A percentile compares a stretch with the other conserved stretches of the same genome.
These are phyloP conservation scores for Pandemis corylana DNA, from an alignment of 2,888 invertebrate species.

Conservation along the genomic window DNA sequence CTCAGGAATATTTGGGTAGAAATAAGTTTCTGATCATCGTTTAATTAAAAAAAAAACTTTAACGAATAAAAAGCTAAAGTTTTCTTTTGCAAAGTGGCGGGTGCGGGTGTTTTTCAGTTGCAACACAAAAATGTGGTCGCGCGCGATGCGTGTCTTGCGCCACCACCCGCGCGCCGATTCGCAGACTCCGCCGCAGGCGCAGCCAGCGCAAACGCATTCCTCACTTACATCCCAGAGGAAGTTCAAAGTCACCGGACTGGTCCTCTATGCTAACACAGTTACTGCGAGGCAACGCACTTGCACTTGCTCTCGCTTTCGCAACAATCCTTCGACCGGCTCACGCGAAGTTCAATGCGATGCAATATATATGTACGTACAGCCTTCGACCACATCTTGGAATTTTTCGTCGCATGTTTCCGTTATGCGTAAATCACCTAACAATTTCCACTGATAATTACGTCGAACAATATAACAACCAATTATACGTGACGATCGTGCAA, in stretches of 20 bases:
- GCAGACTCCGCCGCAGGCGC: constrained; percentile 38
- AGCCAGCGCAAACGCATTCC: constrained; percentile 28
- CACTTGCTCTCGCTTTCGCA: constrained; percentile 30
- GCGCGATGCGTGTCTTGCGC: constrained; percentile 42
- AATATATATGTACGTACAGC: constrained; percentile 44
- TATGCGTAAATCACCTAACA: constrained; percentile 43
- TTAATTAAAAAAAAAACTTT: neutral
- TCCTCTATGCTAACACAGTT: constrained; percentile 4
- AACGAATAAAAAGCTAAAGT: constrained; percentile 30
- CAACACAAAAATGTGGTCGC: constrained; percentile 53
- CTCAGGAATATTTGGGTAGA: neutral
- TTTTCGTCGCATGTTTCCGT: constrained; percentile 52
- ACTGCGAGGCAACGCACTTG: neutral
- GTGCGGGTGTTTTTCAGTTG: constrained; percentile 55
- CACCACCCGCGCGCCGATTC: constrained; percentile 12
- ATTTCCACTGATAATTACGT: constrained; percentile 46
- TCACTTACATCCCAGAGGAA: constrained; percentile 44
- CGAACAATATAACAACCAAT: constrained; percentile 23
- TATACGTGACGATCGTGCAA: constrained; percentile 25
- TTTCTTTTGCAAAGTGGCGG: constrained; percentile 44
- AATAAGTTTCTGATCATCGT: too few relatives aligned
- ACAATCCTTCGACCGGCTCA: constrained; percentile 9
- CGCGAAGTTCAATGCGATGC: constrained; percentile 33
- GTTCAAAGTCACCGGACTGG: constrained; percentile 54
- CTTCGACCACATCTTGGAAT: constrained; percentile 49